These are phyloP conservation scores for Aleiodes alternator DNA, from an alignment of 2,888 invertebrate genomes.

Conservation along the genomic window DNA sequence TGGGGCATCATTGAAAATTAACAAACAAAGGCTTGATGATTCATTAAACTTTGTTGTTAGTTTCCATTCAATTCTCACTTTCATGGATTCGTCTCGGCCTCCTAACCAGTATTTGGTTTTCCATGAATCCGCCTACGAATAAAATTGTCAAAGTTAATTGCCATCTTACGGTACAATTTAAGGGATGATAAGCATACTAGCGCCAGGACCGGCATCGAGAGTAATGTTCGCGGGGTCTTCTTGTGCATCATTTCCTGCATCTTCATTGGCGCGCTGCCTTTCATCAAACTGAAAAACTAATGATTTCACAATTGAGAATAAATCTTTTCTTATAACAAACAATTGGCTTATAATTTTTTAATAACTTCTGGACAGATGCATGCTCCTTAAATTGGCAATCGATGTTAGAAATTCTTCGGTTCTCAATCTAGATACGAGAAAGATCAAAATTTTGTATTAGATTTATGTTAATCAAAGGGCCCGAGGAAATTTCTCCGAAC, in stretches of 20 bases:
- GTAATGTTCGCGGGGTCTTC: slow-evolving; percentile 10
- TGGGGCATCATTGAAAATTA: not conserved
- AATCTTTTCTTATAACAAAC: slow-evolving; percentile 21
- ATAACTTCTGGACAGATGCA: slow-evolving; percentile 40
- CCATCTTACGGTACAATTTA: slow-evolving; percentile 9
- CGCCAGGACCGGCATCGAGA: slow-evolving; percentile 36
- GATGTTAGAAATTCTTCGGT: slow-evolving; percentile 33
- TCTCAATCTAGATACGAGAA: slow-evolving; percentile 26
- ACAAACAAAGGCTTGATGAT: not conserved
- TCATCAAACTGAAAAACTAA: slow-evolving; percentile 40
- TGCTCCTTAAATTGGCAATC: slow-evolving; percentile 33
- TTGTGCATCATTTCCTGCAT: slow-evolving; percentile 3
- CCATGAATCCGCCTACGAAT: slow-evolving; percentile 37
- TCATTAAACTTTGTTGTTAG: slow-evolving; percentile 2
- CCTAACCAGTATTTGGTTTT: slow-evolving; percentile 31
- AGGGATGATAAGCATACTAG: slow-evolving; percentile 27
- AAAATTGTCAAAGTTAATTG: slow-evolving; percentile 21
- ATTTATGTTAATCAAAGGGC: slow-evolving; percentile 2
- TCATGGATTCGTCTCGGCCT: slow-evolving; percentile 37
- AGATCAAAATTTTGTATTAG: slow-evolving; percentile 5
- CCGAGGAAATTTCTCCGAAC: not conserved
- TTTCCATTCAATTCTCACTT: slow-evolving; percentile 5
- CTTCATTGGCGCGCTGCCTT: slow-evolving; percentile 25
- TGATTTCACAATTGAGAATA: slow-evolving; percentile 34
- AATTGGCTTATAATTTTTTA: slow-evolving; percentile 30